These are phyloP conservation scores for Eupithecia pulchellata DNA, from an alignment of 2,888 invertebrate genomes.

Conservation along the genomic window DNA sequence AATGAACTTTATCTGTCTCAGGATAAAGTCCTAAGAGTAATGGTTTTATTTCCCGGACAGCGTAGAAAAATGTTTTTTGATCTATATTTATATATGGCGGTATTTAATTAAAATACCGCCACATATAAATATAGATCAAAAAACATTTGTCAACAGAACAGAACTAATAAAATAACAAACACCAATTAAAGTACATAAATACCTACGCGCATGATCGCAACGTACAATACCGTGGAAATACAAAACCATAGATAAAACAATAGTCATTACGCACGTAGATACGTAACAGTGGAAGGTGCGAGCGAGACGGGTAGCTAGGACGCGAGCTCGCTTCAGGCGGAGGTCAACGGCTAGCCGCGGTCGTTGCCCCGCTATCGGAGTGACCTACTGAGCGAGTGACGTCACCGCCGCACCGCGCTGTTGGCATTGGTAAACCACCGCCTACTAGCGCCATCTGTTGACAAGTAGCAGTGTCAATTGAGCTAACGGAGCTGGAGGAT, in stretches of 20 bases:
- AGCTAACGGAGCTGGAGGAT: conserved; percentile 45
- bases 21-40: background rate
- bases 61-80: background rate
- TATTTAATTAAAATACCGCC: background rate
- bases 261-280: conserved; percentile 22
- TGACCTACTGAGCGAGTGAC: conserved; percentile 86
- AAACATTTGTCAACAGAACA: conserved; percentile 45
- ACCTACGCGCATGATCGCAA: conserved; percentile 57
- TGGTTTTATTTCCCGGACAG: background rate
- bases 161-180: conserved; percentile 50
- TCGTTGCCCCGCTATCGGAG: conserved; percentile 86
- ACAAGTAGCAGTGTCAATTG: conserved; percentile 63
- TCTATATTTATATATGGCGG: too few relatives aligned
- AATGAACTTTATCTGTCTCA: background rate
- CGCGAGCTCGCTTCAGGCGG: conserved; percentile 79
- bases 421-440: conserved; percentile 68
- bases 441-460: conserved; percentile 77
- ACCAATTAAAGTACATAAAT: conserved; percentile 64
- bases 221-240: conserved; percentile 71
- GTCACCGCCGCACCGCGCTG: conserved; percentile 80
- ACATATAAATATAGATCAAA: background rate
- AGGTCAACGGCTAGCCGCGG: conserved; percentile 87
- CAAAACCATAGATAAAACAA: conserved; percentile 27
- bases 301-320: conserved; percentile 76
- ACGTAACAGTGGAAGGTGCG: conserved; percentile 54